phyloP scores from a whole-genome alignment of 2,888 invertebrate genomes.

The Hedya salicella region DNA sequence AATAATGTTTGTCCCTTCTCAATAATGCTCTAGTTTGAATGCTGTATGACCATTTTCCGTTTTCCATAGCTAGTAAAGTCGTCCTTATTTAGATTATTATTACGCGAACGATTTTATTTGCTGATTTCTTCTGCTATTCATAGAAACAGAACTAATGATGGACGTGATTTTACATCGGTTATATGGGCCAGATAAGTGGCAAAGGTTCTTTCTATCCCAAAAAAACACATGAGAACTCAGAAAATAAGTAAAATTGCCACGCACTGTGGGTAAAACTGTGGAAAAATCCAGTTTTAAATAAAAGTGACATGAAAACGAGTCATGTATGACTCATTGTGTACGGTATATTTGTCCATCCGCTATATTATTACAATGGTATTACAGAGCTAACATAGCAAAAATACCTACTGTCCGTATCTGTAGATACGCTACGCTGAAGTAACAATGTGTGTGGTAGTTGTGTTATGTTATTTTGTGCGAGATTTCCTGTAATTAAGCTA shows the following conservation, averaged over 20 bases:
- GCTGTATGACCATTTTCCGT: not conserved
- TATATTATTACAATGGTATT: not conserved
- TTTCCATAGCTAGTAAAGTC: not conserved
- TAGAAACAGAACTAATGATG: too few relatives aligned
- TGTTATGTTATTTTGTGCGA: not conserved
- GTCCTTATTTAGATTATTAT: too few relatives aligned
- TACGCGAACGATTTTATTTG: too few relatives aligned
- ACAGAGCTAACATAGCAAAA: not conserved
- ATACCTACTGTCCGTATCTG: not conserved
- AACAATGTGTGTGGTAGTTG: not conserved
- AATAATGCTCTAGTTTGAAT: conserved; percentile 4
- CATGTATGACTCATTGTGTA: not conserved
- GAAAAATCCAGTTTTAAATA: too few relatives aligned
- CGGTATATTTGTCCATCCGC: not conserved
- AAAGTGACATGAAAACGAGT: not conserved
- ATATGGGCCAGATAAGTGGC: too few relatives aligned
- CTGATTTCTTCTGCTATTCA: too few relatives aligned
- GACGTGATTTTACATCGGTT: too few relatives aligned
- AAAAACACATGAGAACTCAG: too few relatives aligned
- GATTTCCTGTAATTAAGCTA: conserved; percentile 29
- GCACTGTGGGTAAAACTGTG: too few relatives aligned
- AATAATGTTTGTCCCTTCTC: conserved; percentile 21
- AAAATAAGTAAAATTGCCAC: too few relatives aligned
- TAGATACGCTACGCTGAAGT: not conserved
- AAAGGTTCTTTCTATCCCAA: too few relatives aligned